Evolutionary conservation across 2,797 vertebrate species (phyloP).

Genomic region (Hapalemur alaotrensis): DNA sequence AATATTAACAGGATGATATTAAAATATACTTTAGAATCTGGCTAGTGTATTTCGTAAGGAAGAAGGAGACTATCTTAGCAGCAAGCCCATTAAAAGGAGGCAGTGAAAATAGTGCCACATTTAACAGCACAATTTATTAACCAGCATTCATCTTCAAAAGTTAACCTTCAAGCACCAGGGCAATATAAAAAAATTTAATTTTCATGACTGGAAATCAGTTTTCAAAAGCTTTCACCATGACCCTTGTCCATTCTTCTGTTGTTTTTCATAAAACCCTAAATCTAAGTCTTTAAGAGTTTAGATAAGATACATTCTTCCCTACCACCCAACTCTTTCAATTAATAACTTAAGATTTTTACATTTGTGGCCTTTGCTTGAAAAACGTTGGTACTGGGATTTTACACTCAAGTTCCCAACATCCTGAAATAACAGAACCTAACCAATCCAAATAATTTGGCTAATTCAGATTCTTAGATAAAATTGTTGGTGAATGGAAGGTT

Average conservation of each 20-base stretch:
- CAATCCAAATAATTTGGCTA: not conserved
- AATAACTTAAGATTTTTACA: not conserved
- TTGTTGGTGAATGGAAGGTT: not conserved
- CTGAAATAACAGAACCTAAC: not conserved
- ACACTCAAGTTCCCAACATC: not conserved
- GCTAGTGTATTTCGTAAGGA: constrained; percentile 36
- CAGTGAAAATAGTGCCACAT: constrained; percentile 46
- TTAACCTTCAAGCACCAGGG: constrained; percentile 50
- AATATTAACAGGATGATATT: constrained; percentile 38
- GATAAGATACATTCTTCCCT: not conserved
- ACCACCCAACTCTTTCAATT: not conserved
- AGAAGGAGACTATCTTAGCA: constrained; percentile 41
- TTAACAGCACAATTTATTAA: constrained; percentile 64
- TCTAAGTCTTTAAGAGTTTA: not conserved
- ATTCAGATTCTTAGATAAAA: constrained; percentile 14
- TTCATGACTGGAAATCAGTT: constrained; percentile 51
- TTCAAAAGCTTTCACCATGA: constrained; percentile 52
- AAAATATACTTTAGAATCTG: constrained; percentile 64
- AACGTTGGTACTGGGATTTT: not conserved
- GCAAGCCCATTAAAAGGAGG: constrained; percentile 47
- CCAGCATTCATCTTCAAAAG: constrained; percentile 58
- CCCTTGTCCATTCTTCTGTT: not conserved
- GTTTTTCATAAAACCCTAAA: constrained; percentile 38
- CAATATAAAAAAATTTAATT: constrained; percentile 64
- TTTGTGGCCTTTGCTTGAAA: not conserved